Evolutionary conservation across 2,888 invertebrate genomes (phyloP), one percentile per base, ranked within the genome.

Genomic region (Ligdia adustata): DNA sequence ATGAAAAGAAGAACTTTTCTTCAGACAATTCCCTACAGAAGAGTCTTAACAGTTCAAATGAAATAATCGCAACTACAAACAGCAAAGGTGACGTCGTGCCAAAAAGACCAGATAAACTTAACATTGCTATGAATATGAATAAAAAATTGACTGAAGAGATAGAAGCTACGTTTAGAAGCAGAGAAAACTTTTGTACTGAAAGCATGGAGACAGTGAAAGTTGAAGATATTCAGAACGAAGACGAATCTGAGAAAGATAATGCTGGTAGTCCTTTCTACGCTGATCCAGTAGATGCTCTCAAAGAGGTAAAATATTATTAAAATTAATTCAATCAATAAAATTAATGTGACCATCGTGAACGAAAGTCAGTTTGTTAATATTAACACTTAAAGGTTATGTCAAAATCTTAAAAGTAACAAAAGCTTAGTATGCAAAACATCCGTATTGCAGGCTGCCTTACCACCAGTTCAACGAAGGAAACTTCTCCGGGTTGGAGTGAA

Each of bases 241-340:
- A 80, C 27, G 82, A 83, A 38, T 78, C 80, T 38, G 90, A 89
- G 53, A 85, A 89, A 52, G 90, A 91, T 51, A 95, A 95, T 59
- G 94, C 96, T 72, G 94, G 94, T 7, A 96, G 96, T 75, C 97
- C 97, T 1, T 96, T 96, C 71, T 97, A 97, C 72, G 96, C 96
- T 1, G 97, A 97, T 79, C 97, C 97, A 15, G 96, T 97, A 6
- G 97, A 97, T 83, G 93, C 96, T 14, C 90, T 97, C 43, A 92
- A 93, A 69, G 93, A 93, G 72, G 90, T 91, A 71, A 64, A 73
- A n/a, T 22, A 22, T 3, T 9, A 14, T 5, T 2, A 12, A 67
- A 11, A 9, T 11, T 4, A 7, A 16, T 28, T 27, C 27, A 15
- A 13, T 15, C 29, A 9, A 9, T 33, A 32, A 15, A n/a, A 13